Conservation (phyloP, 2,888 invertebrate species). For the Tenthredo distinguenda region DNA sequence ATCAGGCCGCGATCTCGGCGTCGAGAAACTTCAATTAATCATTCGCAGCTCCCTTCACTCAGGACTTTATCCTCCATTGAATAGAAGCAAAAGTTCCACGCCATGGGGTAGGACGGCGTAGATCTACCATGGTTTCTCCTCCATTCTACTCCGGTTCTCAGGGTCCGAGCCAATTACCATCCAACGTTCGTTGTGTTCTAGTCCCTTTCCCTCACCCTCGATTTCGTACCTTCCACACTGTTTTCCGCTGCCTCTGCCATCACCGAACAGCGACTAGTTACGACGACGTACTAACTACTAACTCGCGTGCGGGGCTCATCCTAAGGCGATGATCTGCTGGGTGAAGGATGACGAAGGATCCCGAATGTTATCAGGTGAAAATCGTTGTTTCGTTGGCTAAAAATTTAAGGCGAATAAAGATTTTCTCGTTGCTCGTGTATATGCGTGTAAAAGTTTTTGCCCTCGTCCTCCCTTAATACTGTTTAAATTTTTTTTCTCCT, state of each 20-base stretch:
- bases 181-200: constrained; percentile 30
- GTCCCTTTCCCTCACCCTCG: constrained; percentile 5
- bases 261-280: constrained; percentile 1
- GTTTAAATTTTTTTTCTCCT: not conserved
- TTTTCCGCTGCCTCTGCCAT: not conserved
- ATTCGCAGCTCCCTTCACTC: constrained; percentile 50
- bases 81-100: constrained; percentile 41
- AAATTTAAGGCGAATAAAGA: not conserved
- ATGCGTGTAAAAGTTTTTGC: not conserved
- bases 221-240: too few relatives aligned
- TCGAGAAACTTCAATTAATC: constrained; percentile 52
- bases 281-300: constrained; percentile 37
- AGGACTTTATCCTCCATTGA: constrained; percentile 42
- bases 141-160: not conserved
- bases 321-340: constrained; percentile 12
- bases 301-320: constrained; percentile 21
- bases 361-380: not conserved
- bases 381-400: not conserved
- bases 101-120: not conserved
- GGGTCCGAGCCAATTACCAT: constrained; percentile 46
- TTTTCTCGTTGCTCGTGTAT: constrained; percentile 35
- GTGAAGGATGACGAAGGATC: constrained; percentile 11
- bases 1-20: constrained; percentile 49
- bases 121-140: not conserved
- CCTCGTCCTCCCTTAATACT: not conserved